Base-by-base conservation (phyloP, 2,888 invertebrate genomes). In the Hololepta plana region DNA sequence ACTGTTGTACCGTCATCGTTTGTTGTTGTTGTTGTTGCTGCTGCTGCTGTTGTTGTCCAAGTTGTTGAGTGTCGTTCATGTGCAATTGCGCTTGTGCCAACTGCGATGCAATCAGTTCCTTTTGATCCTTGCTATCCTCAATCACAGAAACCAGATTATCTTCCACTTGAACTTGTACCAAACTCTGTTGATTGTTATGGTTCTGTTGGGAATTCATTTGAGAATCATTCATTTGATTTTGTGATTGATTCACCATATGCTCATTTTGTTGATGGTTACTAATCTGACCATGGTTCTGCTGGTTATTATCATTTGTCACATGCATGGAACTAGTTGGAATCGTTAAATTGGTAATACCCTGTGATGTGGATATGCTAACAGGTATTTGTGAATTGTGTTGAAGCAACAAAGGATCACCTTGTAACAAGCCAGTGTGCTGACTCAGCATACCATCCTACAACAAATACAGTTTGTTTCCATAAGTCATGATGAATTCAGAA, bases 1-100 rank as follows among this genome's bases (percentile, higher is more conserved):
- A 45, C 41, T 67, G 67, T 34, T 64, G 63, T 6, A 62, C 62
- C 1, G 62, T 62, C 16, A 64, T 51, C 0, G 58, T 55, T 35
- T 63, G 62, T 54, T 48, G 26, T 19, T n/a, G 17, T 14, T 15
- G 15, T 30, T 53, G 51, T 36, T 52, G 50, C 12, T 49, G 50
- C 6, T 49, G 49, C 26, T 49, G 38, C 10, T 47, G 41, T 31
- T 53, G 53, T 19, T 50, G 51, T 17, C 43, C 45, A 24, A 49
- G 32, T 30, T 67, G 67, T 35, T 64, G 63, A 46, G 58, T 53
- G 32, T 65, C 48, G 33, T 62, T 64, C 9, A 62, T 51, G 38
- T 62, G 62, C 35, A 49, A 41, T 29, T 51, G 51, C 15, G 49
- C 41, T 35, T 47, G 47, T n/a, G 43, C 43, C 15, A 47, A 22